These are phyloP conservation scores for Hemithea aestivaria DNA, from an alignment of 2,888 invertebrate genomes.

Conservation along the genomic window DNA sequence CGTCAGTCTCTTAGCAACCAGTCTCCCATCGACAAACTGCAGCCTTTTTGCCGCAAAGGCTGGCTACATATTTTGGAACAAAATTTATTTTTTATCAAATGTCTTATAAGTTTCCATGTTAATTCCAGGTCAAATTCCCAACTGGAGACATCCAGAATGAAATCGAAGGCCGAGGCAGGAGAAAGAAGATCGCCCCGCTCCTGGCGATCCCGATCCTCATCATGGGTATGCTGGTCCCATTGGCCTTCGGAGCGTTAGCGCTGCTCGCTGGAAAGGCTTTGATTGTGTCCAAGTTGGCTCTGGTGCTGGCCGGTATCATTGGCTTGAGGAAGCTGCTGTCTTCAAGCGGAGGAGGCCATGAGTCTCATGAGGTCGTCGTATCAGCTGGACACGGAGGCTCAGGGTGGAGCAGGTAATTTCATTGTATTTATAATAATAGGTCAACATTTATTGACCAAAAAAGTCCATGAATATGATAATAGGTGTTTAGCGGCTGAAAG, in stretches of 20 bases:
- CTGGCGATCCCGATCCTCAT: constrained; percentile 88
- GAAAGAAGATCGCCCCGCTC: constrained; percentile 86
- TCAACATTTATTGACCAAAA: too few species aligned
- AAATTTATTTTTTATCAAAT: too few species aligned
- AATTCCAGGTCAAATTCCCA: constrained; percentile 85
- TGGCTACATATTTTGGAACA: too few species aligned
- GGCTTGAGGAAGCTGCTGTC: constrained; percentile 90
- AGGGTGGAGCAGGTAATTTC: constrained; percentile 84
- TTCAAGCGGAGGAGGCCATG: constrained; percentile 81
- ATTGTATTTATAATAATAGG: too few species aligned
- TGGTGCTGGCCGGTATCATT: constrained; percentile 90
- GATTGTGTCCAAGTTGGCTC: constrained; percentile 89
- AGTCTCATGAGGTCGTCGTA: constrained; percentile 85
- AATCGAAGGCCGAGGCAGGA: constrained; percentile 83
- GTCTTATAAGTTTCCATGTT: too few species aligned
- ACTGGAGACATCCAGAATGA: constrained; percentile 81
- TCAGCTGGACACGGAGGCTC: constrained; percentile 82
- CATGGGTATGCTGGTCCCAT: constrained; percentile 88
- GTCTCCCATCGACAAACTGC: too few species aligned
- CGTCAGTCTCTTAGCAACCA: too few species aligned
- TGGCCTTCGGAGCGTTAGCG: constrained; percentile 90
- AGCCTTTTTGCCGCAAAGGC: too few species aligned
- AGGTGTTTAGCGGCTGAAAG: too few species aligned
- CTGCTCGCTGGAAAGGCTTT: constrained; percentile 91
- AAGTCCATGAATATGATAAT: too few species aligned